These are phyloP conservation scores for Ochotona princeps DNA, from an alignment of 2,113 vertebrate species.

Conservation along the genomic window DNA sequence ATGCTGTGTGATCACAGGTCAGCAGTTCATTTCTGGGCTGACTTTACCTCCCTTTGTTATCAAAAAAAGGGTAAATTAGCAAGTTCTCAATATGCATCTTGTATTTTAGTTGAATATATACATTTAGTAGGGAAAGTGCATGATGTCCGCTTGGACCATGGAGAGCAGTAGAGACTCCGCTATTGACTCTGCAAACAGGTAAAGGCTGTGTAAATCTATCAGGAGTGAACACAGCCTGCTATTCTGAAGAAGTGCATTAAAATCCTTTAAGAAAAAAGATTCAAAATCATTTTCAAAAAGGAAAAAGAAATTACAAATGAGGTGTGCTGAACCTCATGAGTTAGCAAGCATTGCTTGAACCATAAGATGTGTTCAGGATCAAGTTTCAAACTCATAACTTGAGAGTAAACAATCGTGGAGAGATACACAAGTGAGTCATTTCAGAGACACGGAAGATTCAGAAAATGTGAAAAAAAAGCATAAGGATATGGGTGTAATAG, in stretches of 20 bases:
- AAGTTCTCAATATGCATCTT: background rate
- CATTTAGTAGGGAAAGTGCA: background rate
- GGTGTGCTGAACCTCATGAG: background rate
- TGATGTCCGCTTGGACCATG: background rate
- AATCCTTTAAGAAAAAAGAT: background rate
- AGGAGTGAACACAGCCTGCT: background rate
- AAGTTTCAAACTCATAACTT: background rate
- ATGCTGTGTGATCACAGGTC: rapidly evolving
- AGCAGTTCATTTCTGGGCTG: background rate
- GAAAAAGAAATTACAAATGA: background rate
- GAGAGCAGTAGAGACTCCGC: rapidly evolving
- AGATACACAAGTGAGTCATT: background rate
- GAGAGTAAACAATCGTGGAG: background rate
- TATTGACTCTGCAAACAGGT: background rate
- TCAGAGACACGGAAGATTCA: background rate
- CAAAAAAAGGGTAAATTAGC: background rate
- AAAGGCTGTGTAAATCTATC: background rate
- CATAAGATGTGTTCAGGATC: background rate
- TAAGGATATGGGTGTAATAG: background rate
- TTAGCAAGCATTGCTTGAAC: background rate
- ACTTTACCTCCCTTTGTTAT: background rate
- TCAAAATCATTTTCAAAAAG: background rate
- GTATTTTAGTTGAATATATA: background rate
- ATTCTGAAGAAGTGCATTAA: slow-evolving; percentile 5
- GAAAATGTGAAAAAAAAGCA: background rate